Conservation (phyloP, 2,797 vertebrate genomes). For the Gymnopithys bicolor region DNA sequence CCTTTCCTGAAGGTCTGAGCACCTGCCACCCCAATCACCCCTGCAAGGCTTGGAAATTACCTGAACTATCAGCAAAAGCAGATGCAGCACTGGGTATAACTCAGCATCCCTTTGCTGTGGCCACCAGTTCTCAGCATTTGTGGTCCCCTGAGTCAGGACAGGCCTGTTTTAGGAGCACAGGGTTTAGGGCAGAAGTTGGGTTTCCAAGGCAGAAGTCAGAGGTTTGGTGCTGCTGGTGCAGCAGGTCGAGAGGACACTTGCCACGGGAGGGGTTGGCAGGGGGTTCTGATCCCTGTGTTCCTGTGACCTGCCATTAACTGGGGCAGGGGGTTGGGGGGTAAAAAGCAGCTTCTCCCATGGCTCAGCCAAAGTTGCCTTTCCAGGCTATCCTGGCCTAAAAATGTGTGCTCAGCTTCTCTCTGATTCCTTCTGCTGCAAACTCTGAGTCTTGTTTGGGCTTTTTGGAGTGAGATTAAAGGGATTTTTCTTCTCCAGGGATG, state of each 20-base stretch:
- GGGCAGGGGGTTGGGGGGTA: background rate
- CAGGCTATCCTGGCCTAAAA: background rate
- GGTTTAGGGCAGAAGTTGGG: background rate
- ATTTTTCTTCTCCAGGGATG: background rate
- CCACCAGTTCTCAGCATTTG: background rate
- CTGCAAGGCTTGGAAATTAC: background rate
- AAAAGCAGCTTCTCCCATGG: background rate
- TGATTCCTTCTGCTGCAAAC: background rate
- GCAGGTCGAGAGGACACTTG: background rate
- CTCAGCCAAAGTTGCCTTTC: background rate
- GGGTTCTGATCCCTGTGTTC: background rate
- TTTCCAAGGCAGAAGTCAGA: background rate
- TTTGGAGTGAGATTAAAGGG: background rate
- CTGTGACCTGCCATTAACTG: background rate
- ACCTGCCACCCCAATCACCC: background rate
- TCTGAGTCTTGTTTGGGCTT: background rate
- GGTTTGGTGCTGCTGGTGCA: background rate
- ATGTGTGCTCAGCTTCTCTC: background rate
- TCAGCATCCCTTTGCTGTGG: background rate
- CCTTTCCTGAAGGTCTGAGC: background rate
- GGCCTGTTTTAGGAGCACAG: fast-evolving
- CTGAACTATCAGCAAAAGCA: background rate
- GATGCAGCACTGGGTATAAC: background rate
- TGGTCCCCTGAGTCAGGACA: background rate
- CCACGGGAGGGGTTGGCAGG: fast-evolving